Evolutionary conservation across 2,113 vertebrate genomes (phyloP).

Genomic region (Bubalus kerabau): DNA sequence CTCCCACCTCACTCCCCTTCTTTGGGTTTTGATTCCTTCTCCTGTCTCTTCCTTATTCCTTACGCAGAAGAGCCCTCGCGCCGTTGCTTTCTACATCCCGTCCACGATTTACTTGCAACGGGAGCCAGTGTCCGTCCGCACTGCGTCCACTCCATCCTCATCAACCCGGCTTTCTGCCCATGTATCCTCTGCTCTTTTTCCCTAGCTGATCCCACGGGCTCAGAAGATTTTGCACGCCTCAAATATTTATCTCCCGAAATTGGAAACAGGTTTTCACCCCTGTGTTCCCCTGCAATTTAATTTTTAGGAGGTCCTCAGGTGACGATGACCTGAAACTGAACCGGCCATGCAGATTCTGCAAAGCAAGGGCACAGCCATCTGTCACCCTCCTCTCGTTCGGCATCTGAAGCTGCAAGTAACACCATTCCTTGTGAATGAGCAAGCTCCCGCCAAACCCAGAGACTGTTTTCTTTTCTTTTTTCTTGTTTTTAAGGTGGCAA

Average conservation of each 20-base stretch:
- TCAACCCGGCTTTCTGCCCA: fast-evolving
- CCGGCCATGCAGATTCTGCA: background rate
- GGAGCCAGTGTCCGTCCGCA: fast-evolving
- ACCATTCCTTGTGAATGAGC: background rate
- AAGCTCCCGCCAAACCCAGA: background rate
- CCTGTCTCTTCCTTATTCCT: background rate
- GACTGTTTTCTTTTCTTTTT: background rate
- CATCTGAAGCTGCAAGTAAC: background rate
- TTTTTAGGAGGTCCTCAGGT: background rate
- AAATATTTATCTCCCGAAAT: background rate
- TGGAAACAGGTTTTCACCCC: background rate
- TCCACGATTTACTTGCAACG: fast-evolving
- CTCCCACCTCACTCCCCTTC: background rate
- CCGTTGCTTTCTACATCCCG: fast-evolving
- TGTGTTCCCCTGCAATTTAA: no score
- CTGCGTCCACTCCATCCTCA: fast-evolving
- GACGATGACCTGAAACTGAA: fast-evolving
- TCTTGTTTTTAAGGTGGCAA: background rate
- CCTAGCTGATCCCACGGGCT: background rate
- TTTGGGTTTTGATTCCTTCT: no score
- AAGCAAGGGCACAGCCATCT: background rate
- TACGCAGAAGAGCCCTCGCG: fast-evolving
- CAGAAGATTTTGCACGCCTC: background rate
- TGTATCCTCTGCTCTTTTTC: background rate
- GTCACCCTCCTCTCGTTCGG: background rate